phyloP scores from a whole-genome alignment of 2,888 invertebrate species.

The Clivina fossor region DNA sequence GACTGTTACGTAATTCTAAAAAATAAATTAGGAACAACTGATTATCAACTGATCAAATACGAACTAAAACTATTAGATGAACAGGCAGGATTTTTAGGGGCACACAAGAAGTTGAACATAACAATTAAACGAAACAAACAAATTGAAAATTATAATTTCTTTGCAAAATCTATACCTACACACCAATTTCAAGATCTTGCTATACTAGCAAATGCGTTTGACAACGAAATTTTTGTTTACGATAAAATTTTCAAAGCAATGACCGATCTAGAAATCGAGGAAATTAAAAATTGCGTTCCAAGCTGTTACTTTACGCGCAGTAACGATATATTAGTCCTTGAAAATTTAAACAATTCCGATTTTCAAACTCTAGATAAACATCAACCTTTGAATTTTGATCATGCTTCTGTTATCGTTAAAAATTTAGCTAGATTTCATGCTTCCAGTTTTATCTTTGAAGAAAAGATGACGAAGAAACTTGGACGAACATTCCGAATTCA shows the following conservation, averaged over 20 bases:
- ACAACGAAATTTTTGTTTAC: slow-evolving; percentile 56
- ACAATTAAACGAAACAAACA: slow-evolving; percentile 45
- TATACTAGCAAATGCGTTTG: slow-evolving; percentile 54
- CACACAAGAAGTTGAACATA: slow-evolving; percentile 45
- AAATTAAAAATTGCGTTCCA: slow-evolving; percentile 46
- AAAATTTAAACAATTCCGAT: slow-evolving; percentile 47
- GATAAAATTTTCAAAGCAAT: slow-evolving; percentile 52
- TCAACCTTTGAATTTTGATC: slow-evolving; percentile 37
- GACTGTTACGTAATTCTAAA: slow-evolving; percentile 42
- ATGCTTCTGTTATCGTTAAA: slow-evolving; percentile 40
- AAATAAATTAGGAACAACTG: slow-evolving; percentile 30
- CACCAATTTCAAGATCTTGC: slow-evolving; percentile 56
- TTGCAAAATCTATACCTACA: slow-evolving; percentile 63
- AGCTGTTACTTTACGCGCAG: slow-evolving; percentile 47
- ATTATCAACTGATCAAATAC: slow-evolving; percentile 39
- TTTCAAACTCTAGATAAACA: slow-evolving; percentile 41
- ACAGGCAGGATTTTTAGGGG: slow-evolving; percentile 43
- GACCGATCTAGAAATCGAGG: slow-evolving; percentile 42
- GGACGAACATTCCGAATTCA: slow-evolving; percentile 36
- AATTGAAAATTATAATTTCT: too few relatives aligned
- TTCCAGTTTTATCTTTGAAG: slow-evolving; percentile 49
- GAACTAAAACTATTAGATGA: slow-evolving; percentile 36
- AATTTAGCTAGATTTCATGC: slow-evolving; percentile 45
- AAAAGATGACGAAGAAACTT: slow-evolving; percentile 34
- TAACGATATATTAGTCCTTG: slow-evolving; percentile 48